Evolutionary conservation across 64 coral and sea anemone genomes (phyloP), one percentile per base, ranked within the genome.

Genomic region (Actinia equina): DNA sequence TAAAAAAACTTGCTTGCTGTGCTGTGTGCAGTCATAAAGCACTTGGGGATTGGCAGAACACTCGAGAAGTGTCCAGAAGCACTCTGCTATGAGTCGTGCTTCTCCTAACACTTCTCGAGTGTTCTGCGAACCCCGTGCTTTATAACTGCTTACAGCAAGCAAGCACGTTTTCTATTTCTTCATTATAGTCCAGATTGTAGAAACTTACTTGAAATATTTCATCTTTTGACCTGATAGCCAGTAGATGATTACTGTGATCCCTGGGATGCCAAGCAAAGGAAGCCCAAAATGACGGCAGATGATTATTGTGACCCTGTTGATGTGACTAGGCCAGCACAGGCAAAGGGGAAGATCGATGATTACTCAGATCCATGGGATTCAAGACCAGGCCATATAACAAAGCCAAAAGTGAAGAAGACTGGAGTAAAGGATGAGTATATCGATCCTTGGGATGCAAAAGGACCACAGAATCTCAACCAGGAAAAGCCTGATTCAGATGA

Each of bases 381-480:
- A 79, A 87, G 56, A 94, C 83, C 78, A 20, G 67, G 53, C 56
- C 20, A 59, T 81, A 81, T 81, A 46, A 45, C 26, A 6, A 85
- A 85, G 55, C 59, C 88, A 30, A 43, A 42, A 18, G 17, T 51
- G 12, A 70, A 51, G 4, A 85, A 49, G 84, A 71, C 81, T 63
- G 86, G 77, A 62, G 78, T 65, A 42, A 94, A 86, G 71, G 93
- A 95, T 86, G 93, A 95, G 22, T 95, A 95, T 44, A 74, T 84
- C n/a, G 93, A 95, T 70, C 93, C 94, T 1, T 96, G 91, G 88
- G 94, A 96, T 96, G 94, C 94, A 6, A 84, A 93, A 61, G 82
- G 42, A 79, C 84, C 67, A 22, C 37, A 4, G 5, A 55, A 65
- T 44, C 46, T 23, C 26, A 88, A 65, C 63, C 51, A 59, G 14